Percentiles rank a stretch among this genome's conserved stretches.
phyloP scores from a whole-genome alignment of 2,888 invertebrate species.

The Leptopilina syphax region DNA sequence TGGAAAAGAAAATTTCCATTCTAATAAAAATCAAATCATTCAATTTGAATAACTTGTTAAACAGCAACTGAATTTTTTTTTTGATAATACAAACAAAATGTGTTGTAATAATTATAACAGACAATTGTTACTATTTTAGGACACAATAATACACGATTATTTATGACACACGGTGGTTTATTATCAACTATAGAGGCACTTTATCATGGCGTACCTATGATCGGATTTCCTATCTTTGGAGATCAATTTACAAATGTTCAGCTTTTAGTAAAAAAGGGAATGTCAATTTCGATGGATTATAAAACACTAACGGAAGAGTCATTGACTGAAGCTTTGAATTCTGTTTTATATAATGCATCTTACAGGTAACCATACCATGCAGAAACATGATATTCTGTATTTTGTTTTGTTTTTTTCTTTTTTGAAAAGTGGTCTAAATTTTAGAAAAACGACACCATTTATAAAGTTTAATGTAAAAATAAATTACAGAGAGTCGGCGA shows the following conservation, averaged over 20 bases:
- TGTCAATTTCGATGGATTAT: slow-evolving; percentile 54
- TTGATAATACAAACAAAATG: too few relatives aligned
- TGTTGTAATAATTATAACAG: too few relatives aligned
- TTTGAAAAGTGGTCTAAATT: too few relatives aligned
- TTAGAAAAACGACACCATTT: too few relatives aligned
- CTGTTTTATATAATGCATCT: background rate
- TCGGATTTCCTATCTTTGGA: slow-evolving; percentile 67
- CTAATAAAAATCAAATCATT: too few relatives aligned
- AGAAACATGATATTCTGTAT: too few relatives aligned
- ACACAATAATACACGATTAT: slow-evolving; percentile 65
- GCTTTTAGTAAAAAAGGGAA: slow-evolving; percentile 50
- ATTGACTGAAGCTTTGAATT: background rate
- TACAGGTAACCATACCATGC: slow-evolving; percentile 22
- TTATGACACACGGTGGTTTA: slow-evolving; percentile 69
- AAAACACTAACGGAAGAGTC: slow-evolving; percentile 51
- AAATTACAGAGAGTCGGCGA: slow-evolving; percentile 53
- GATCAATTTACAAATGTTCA: slow-evolving; percentile 61
- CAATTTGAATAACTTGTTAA: too few relatives aligned
- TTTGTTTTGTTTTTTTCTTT: too few relatives aligned
- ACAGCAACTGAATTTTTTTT: too few relatives aligned
- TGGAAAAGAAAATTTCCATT: too few relatives aligned
- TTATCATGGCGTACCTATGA: slow-evolving; percentile 65
- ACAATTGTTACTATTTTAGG: slow-evolving; percentile 51
- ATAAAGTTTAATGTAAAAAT: too few relatives aligned
- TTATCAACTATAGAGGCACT: slow-evolving; percentile 69